phyloP scores from a whole-genome alignment of 2,797 vertebrate genomes.

The Mus caroli region DNA sequence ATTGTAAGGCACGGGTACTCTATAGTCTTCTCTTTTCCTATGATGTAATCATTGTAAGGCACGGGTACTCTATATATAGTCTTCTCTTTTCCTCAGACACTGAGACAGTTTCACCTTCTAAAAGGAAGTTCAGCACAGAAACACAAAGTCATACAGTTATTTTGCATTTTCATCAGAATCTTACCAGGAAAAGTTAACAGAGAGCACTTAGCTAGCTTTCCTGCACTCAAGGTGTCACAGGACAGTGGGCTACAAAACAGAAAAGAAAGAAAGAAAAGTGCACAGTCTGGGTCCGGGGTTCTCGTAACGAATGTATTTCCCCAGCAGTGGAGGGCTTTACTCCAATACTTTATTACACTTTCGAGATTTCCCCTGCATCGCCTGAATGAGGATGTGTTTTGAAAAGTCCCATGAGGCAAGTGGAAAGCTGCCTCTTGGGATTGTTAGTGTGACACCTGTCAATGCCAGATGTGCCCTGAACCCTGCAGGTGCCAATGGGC shows the following conservation, averaged over 20 bases:
- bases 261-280: neutral
- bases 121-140: constrained; percentile 28
- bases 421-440: constrained; percentile 56
- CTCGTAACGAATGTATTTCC: constrained; percentile 9
- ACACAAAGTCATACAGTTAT: neutral
- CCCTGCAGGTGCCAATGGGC: constrained; percentile 66
- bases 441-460: constrained; percentile 50
- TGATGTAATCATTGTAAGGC: neutral
- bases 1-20: neutral
- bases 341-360: constrained; percentile 12
- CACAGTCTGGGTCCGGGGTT: neutral
- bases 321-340: constrained; percentile 12
- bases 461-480: constrained; percentile 62
- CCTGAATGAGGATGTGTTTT: neutral
- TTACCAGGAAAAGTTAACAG: constrained; percentile 9
- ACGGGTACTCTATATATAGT: constrained; percentile 21
- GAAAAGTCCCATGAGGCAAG: constrained; percentile 27
- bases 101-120: constrained; percentile 13
- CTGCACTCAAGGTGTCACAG: neutral
- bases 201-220: neutral
- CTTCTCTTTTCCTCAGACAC: constrained; percentile 37
- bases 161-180: constrained; percentile 19
- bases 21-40: neutral
- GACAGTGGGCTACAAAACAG: neutral
- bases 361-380: constrained; percentile 19